Percentiles rank a stretch among this genome's conserved stretches.
Evolutionary conservation across 2,113 vertebrate genomes (phyloP).

Genomic region (Chionis minor): DNA sequence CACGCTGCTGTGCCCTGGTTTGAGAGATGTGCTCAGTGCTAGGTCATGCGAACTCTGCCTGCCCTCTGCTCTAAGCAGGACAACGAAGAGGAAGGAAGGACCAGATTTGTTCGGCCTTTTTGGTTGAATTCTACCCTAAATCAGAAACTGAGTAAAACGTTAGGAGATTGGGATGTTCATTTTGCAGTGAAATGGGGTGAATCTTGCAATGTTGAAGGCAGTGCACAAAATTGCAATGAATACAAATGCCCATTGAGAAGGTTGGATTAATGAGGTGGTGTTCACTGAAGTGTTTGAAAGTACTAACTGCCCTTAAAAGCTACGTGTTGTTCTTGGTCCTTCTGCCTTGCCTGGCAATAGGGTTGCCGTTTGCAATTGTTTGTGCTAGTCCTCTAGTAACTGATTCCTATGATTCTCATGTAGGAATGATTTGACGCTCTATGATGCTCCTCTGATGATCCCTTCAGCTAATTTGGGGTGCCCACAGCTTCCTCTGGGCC

Average conservation of each 20-base stretch:
- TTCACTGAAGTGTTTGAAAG: not conserved
- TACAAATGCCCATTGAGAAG: not conserved
- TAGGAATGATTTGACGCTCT: too few relatives aligned
- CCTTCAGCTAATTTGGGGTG: not conserved
- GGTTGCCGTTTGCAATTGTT: not conserved
- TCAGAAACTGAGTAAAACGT: not conserved
- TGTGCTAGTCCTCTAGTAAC: not conserved
- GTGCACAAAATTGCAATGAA: not conserved
- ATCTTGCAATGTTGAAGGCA: not conserved
- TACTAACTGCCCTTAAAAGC: not conserved
- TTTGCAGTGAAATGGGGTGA: not conserved
- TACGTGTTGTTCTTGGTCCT: not conserved
- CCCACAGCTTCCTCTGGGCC: not conserved
- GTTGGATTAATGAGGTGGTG: not conserved
- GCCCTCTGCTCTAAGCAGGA: not conserved
- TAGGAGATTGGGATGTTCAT: not conserved
- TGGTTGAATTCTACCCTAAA: not conserved
- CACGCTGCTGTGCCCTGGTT: fast-evolving
- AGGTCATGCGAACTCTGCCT: not conserved
- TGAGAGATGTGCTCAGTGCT: not conserved
- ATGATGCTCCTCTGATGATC: too few relatives aligned
- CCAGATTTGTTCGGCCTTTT: not conserved
- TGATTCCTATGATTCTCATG: not conserved
- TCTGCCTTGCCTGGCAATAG: not conserved
- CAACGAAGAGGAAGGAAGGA: not conserved